A percentile compares a stretch with the other conserved stretches of the same genome.
Conservation (phyloP, 2,113 vertebrate genomes). For the Silurus glanis region DNA sequence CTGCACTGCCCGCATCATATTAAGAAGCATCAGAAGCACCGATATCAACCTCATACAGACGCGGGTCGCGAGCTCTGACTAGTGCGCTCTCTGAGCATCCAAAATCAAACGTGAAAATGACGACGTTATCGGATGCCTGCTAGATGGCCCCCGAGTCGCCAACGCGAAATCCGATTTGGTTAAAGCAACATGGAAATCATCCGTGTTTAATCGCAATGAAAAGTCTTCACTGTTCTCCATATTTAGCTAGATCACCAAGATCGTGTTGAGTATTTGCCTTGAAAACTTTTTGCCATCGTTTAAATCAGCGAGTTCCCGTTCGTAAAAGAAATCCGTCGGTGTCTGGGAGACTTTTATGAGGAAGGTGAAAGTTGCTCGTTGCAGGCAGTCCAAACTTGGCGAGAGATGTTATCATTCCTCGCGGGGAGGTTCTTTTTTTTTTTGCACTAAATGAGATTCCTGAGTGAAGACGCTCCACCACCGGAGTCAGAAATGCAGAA, state of each 20-base stretch:
- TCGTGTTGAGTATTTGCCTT: neutral
- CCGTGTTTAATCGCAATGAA: neutral
- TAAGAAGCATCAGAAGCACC: no score
- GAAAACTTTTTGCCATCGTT: neutral
- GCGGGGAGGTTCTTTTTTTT: neutral
- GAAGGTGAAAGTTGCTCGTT: neutral
- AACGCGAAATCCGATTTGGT: no score
- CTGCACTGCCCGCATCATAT: no score
- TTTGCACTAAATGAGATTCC: neutral
- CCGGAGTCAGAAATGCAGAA: neutral
- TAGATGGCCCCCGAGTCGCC: no score
- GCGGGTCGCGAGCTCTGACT: no score
- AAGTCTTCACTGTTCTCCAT: neutral
- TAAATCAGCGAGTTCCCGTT: neutral
- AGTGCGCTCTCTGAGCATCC: no score
- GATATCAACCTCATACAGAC: no score
- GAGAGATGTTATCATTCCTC: conserved; percentile 21
- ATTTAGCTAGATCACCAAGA: neutral
- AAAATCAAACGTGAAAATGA: no score
- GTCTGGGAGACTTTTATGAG: neutral
- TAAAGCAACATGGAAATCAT: neutral
- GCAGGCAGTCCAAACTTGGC: conserved; percentile 17
- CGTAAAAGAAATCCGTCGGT: neutral
- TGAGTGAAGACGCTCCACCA: neutral
- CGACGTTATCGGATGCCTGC: no score